These are phyloP conservation scores for Cataglyphis albicans DNA, from an alignment of 2,888 invertebrate genomes.

Conservation along the genomic window DNA sequence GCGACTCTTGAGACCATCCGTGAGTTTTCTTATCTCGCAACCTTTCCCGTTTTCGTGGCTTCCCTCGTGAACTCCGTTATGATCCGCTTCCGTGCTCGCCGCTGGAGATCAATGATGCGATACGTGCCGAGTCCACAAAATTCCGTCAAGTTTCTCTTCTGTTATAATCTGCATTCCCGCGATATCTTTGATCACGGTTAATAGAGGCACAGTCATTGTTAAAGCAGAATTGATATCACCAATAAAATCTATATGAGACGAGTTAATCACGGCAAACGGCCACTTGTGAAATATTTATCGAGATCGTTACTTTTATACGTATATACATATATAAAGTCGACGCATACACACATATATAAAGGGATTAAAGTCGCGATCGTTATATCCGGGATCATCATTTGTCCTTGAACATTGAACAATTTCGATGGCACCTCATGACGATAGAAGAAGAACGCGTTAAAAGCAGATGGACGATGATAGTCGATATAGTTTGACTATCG, in stretches of 20 bases:
- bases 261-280: conserved; percentile 19
- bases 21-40: conserved; percentile 70
- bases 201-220: conserved; percentile 9
- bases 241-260: conserved; percentile 34
- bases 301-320: neutral
- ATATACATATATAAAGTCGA: neutral
- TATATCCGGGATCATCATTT: conserved; percentile 61
- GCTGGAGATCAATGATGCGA: conserved; percentile 47
- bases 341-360: neutral
- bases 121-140: conserved; percentile 26
- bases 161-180: neutral
- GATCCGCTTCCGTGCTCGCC: conserved; percentile 64
- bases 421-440: neutral
- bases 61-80: conserved; percentile 65
- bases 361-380: neutral
- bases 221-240: conserved; percentile 9
- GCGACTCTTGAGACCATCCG: conserved; percentile 69
- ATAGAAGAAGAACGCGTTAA: conserved; percentile 38
- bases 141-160: conserved; percentile 19
- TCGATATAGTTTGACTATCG: conserved; percentile 54
- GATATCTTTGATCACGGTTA: conserved; percentile 30
- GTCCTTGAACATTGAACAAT: conserved; percentile 60
- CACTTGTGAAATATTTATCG: neutral
- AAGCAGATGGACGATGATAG: conserved; percentile 61
- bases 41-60: conserved; percentile 70